A percentile compares a stretch with the other conserved stretches of the same genome.
These are phyloP conservation scores for Brachyistius frenatus DNA, from an alignment of 2,113 vertebrate species.

Conservation along the genomic window DNA sequence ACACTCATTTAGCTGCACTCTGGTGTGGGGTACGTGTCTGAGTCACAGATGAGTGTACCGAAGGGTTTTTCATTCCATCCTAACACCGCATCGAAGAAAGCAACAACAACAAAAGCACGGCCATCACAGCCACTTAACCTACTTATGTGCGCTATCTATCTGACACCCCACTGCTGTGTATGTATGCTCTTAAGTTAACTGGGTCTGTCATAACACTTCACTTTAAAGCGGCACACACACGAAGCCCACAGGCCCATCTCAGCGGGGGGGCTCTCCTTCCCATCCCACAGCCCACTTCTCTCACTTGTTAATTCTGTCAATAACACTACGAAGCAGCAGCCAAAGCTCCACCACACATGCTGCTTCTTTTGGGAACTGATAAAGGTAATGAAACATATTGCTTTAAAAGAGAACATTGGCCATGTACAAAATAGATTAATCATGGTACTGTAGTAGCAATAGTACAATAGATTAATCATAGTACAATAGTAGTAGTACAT, in stretches of 20 bases:
- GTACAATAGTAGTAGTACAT: no score
- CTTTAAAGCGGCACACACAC: constrained; percentile 46
- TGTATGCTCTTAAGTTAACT: constrained; percentile 64
- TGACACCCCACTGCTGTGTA: constrained; percentile 42
- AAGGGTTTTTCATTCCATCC: background rate
- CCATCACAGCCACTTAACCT: constrained; percentile 54
- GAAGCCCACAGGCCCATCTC: constrained; percentile 42
- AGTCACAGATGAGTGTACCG: background rate
- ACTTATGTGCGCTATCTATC: constrained; percentile 42
- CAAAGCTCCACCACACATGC: background rate
- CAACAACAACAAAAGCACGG: constrained; percentile 33
- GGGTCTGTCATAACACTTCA: constrained; percentile 66
- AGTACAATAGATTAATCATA: no score
- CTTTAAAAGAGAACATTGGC: background rate
- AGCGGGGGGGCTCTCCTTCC: constrained; percentile 48
- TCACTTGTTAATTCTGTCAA: constrained; percentile 59
- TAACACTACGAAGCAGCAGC: constrained; percentile 31
- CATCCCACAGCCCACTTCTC: constrained; percentile 42
- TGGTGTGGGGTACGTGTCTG: no score
- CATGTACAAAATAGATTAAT: no score
- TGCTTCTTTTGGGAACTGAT: background rate
- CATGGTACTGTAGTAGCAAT: no score
- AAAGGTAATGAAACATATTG: background rate
- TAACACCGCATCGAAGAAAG: background rate
- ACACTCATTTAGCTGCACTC: no score